Conservation (phyloP, 2,888 invertebrate genomes). For the Petrolisthes cinctipes region DNA sequence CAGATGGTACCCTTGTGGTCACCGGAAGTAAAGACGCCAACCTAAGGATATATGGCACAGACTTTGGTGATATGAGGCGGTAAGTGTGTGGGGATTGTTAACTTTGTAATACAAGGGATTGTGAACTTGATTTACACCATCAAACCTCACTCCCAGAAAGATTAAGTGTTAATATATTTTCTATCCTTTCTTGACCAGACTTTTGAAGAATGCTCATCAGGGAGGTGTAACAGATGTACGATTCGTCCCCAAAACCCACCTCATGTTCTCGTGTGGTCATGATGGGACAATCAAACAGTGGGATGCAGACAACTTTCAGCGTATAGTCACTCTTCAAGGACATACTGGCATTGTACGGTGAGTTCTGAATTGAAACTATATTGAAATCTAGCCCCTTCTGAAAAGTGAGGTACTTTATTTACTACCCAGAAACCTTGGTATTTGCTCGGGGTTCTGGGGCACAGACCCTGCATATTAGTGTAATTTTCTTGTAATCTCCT, state of each 20-base stretch:
- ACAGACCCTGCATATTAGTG: no score
- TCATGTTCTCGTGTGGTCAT: constrained; percentile 92
- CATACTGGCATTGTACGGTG: constrained; percentile 68
- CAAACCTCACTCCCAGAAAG: background rate
- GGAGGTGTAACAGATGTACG: constrained; percentile 90
- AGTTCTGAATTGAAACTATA: no score
- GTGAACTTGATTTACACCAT: no score
- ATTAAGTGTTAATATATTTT: background rate
- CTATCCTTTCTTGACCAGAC: constrained; percentile 24
- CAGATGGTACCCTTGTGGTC: constrained; percentile 86
- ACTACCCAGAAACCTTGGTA: no score
- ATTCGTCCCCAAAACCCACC: constrained; percentile 91
- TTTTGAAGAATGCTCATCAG: constrained; percentile 81
- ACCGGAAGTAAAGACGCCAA: constrained; percentile 97
- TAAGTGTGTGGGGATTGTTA: background rate
- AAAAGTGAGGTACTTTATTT: no score
- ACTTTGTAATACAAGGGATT: no score
- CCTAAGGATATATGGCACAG: constrained; percentile 96
- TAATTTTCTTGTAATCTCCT: no score
- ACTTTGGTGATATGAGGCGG: constrained; percentile 76
- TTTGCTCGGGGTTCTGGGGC: no score
- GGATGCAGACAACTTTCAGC: constrained; percentile 93
- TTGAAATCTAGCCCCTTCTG: no score
- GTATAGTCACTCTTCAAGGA: constrained; percentile 89
- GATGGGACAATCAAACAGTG: constrained; percentile 96